phyloP scores from a whole-genome alignment of 2,888 invertebrate species.

The Pediacus dermestoides region DNA sequence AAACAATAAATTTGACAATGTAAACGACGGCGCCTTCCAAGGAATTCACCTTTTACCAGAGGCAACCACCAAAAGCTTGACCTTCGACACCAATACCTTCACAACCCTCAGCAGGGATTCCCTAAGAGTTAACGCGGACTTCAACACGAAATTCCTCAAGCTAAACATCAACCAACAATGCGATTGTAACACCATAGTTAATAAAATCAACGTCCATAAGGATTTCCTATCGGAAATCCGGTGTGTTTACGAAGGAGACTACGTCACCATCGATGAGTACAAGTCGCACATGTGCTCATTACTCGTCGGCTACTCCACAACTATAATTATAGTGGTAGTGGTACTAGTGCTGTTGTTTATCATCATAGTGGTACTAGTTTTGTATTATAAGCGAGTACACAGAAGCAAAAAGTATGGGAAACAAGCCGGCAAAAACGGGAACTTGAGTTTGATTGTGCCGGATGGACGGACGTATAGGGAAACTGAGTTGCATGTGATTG shows the following conservation, averaged over 20 bases:
- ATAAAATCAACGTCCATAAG: conserved; percentile 29
- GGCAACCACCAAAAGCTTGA: conserved; percentile 44
- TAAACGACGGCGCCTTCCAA: conserved; percentile 61
- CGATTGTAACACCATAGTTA: conserved; percentile 49
- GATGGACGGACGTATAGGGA: conserved; percentile 80
- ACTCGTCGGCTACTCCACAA: conserved; percentile 37
- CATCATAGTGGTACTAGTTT: conserved; percentile 42
- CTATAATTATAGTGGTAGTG: conserved; percentile 48
- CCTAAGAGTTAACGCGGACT: conserved; percentile 55
- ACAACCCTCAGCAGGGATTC: conserved; percentile 56
- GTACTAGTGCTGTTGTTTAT: conserved; percentile 51
- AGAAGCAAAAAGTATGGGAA: conserved; percentile 44
- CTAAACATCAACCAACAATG: conserved; percentile 60
- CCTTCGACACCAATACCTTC: conserved; percentile 64
- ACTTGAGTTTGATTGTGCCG: conserved; percentile 69
- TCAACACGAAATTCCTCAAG: conserved; percentile 57
- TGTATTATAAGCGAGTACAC: conserved; percentile 47
- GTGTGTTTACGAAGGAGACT: conserved; percentile 36
- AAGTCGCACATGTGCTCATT: conserved; percentile 40
- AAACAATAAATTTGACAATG: conserved; percentile 59
- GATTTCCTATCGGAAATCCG: conserved; percentile 39
- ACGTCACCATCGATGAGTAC: conserved; percentile 37
- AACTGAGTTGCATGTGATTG: conserved; percentile 81
- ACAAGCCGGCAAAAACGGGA: conserved; percentile 46
- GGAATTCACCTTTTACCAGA: no score